phyloP scores from a whole-genome alignment of 2,113 vertebrate genomes.

The Carassius gibelio region DNA sequence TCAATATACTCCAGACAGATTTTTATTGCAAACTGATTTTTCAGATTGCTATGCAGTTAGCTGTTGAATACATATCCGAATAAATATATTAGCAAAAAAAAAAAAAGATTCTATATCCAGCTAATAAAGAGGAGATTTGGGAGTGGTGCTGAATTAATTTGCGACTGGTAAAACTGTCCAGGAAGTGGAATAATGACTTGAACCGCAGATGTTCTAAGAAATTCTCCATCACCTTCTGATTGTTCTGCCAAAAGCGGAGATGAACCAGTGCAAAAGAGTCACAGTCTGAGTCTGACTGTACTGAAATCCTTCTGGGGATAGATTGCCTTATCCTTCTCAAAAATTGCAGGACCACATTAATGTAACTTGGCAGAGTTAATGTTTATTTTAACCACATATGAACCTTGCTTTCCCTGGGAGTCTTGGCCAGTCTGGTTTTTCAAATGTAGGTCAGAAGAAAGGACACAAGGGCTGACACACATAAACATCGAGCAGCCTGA shows the following conservation, averaged over 20 bases:
- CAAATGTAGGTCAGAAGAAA: conserved; percentile 65
- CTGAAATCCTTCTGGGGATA: conserved; percentile 25
- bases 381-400: conserved; percentile 59
- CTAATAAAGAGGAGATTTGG: neutral
- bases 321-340: conserved; percentile 7
- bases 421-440: conserved; percentile 51
- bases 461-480: conserved; percentile 31
- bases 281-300: neutral
- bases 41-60: neutral
- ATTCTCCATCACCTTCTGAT: conserved; percentile 31
- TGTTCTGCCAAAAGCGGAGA: conserved; percentile 28
- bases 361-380: conserved; percentile 47
- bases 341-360: conserved; percentile 32
- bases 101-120: neutral
- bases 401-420: conserved; percentile 24
- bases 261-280: neutral
- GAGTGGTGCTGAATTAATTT: conserved; percentile 18
- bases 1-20: neutral
- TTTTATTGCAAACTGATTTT: conserved; percentile 3
- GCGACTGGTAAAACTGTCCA: conserved; percentile 1
- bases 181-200: conserved; percentile 35
- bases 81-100: neutral
- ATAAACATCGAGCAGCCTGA: conserved; percentile 7
- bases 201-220: neutral
- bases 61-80: neutral